Percentiles rank a stretch among this genome's conserved stretches.
Conservation (phyloP, 1,140 invertebrate genomes). For the Euwallacea similis region DNA sequence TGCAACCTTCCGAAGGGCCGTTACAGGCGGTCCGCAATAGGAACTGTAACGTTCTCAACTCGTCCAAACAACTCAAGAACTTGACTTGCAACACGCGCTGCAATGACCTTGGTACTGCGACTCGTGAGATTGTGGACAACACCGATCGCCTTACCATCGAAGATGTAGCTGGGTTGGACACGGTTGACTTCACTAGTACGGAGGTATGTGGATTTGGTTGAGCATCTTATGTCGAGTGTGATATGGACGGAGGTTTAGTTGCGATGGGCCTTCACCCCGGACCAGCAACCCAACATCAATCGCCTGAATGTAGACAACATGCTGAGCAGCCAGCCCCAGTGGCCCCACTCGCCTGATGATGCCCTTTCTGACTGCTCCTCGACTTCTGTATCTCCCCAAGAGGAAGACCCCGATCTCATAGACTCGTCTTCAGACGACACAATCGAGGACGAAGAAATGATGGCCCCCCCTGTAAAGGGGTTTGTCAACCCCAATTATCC, state of each 20-base stretch:
- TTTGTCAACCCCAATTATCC: constrained; percentile 81
- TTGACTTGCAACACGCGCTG: background rate
- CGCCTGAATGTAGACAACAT: constrained; percentile 52
- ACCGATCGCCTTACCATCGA: constrained; percentile 27
- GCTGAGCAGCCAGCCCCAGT: constrained; percentile 49
- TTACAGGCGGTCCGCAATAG: constrained; percentile 49
- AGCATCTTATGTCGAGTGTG: too few relatives aligned
- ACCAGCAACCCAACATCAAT: constrained; percentile 42
- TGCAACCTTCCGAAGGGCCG: constrained; percentile 50
- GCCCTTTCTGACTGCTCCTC: constrained; percentile 50
- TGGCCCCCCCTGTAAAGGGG: constrained; percentile 57
- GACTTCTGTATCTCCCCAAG: constrained; percentile 49
- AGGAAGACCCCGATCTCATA: constrained; percentile 49
- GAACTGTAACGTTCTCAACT: constrained; percentile 49
- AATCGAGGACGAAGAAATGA: constrained; percentile 29
- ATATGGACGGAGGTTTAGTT: constrained; percentile 31
- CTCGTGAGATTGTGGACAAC: background rate
- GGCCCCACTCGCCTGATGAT: constrained; percentile 52
- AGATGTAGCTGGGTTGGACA: constrained; percentile 15
- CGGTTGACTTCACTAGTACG: background rate
- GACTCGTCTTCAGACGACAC: constrained; percentile 53
- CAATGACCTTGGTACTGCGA: background rate
- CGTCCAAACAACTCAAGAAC: constrained; percentile 50
- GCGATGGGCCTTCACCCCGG: constrained; percentile 46
- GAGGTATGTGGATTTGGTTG: too few relatives aligned